These are phyloP conservation scores for Orchesella cincta DNA, from an alignment of 1,140 invertebrate species.

Conservation along the genomic window DNA sequence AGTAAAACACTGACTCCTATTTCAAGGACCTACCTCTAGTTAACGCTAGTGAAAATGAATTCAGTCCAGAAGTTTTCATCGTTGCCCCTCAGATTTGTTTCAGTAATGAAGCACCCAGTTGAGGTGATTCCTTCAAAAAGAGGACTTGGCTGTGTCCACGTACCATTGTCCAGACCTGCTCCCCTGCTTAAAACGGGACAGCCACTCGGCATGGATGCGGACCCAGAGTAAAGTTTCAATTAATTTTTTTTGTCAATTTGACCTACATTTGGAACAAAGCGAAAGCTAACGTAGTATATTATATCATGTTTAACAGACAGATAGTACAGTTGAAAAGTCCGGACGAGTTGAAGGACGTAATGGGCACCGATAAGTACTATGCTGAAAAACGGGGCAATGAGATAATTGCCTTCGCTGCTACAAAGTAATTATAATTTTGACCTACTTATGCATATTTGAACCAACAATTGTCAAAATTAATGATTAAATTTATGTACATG, in stretches of 20 bases:
- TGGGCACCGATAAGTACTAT: background rate
- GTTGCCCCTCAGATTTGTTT: background rate
- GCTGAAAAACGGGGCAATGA: background rate
- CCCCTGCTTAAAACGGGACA: background rate
- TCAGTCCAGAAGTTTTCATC: background rate
- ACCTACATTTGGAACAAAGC: no score
- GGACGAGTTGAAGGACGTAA: background rate
- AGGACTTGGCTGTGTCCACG: background rate
- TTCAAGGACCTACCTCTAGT: background rate
- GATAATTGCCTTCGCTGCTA: background rate
- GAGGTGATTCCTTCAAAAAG: background rate
- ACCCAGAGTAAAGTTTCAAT: background rate
- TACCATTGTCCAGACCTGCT: background rate
- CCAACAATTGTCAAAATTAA: background rate
- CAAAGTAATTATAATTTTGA: background rate
- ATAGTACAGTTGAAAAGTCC: constrained; percentile 10
- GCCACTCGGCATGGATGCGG: background rate
- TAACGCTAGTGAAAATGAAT: background rate
- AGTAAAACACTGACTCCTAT: background rate
- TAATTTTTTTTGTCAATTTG: background rate
- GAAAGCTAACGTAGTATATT: background rate
- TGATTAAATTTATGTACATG: background rate
- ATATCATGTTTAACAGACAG: background rate
- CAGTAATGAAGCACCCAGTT: background rate
- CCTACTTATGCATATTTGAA: background rate